phyloP scores from a whole-genome alignment of 2,797 vertebrate species.

The Pseudochirops cupreus region DNA sequence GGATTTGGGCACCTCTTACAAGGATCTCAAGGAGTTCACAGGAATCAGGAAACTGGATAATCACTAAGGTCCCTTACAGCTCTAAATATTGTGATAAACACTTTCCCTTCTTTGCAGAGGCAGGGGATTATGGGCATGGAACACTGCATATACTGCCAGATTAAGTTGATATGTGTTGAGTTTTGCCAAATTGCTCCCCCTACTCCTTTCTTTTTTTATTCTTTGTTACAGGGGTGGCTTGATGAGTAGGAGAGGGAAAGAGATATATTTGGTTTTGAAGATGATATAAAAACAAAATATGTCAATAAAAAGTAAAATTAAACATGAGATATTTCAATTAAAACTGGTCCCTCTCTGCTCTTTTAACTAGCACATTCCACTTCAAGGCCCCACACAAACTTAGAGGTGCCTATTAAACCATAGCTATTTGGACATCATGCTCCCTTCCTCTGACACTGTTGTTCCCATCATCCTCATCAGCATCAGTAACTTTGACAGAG shows the following conservation, averaged over 20 bases:
- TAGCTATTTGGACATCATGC: not conserved
- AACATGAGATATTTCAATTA: not conserved
- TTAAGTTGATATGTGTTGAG: not conserved
- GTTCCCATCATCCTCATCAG: not conserved
- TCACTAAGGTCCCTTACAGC: not conserved
- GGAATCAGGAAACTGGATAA: not conserved
- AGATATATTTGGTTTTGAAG: not conserved
- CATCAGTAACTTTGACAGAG: not conserved
- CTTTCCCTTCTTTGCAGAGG: not conserved
- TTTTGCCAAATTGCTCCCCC: not conserved
- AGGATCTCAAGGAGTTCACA: not conserved
- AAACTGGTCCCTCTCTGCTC: not conserved
- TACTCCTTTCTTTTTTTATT: slow-evolving; percentile 4
- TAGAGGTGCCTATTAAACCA: not conserved
- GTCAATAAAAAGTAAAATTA: slow-evolving; percentile 10
- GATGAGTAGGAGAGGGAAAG: not conserved
- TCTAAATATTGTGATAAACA: not conserved
- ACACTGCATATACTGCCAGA: not conserved
- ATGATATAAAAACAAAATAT: not conserved
- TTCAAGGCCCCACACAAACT: not conserved
- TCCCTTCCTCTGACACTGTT: not conserved
- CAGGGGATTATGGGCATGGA: not conserved
- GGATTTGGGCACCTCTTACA: not conserved
- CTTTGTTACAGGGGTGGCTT: not conserved
- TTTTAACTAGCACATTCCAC: not conserved